These are phyloP conservation scores for Carassius auratus DNA, from an alignment of 2,113 vertebrate genomes.

Conservation along the genomic window DNA sequence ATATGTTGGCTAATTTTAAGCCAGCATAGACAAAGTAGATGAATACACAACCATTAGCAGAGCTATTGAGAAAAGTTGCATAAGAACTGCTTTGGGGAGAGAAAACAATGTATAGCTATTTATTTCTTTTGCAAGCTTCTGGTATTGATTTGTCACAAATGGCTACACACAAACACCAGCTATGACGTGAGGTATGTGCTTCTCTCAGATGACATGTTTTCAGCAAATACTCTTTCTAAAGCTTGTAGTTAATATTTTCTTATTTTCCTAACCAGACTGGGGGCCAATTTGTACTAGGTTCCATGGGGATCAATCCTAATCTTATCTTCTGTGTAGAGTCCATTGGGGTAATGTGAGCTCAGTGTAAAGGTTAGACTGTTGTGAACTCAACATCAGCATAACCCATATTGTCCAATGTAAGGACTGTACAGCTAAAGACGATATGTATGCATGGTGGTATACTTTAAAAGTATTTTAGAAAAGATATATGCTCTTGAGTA, in stretches of 20 bases:
- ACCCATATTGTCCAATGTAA: background rate
- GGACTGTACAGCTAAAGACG: background rate
- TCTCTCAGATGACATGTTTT: background rate
- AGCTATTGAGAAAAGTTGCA: background rate
- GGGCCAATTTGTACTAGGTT: constrained; percentile 47
- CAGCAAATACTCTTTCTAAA: background rate
- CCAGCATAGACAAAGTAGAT: background rate
- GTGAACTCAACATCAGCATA: constrained; percentile 53
- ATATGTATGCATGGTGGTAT: background rate
- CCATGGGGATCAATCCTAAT: constrained; percentile 60
- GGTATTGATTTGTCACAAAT: background rate
- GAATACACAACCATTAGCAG: background rate
- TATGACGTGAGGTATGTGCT: background rate
- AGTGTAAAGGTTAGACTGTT: constrained; percentile 53
- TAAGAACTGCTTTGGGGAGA: background rate
- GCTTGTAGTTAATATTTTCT: constrained; percentile 48
- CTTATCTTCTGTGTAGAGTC: constrained; percentile 79
- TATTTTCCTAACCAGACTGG: constrained; percentile 32
- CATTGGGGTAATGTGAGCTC: constrained; percentile 63
- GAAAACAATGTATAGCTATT: background rate
- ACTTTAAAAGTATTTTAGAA: no score
- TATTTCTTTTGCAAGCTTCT: background rate
- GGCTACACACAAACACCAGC: background rate
- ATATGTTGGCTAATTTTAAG: background rate
- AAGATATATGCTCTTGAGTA: background rate